These are phyloP conservation scores for Drosophila anomelani DNA, from an alignment of 2,888 invertebrate species.

Conservation along the genomic window DNA sequence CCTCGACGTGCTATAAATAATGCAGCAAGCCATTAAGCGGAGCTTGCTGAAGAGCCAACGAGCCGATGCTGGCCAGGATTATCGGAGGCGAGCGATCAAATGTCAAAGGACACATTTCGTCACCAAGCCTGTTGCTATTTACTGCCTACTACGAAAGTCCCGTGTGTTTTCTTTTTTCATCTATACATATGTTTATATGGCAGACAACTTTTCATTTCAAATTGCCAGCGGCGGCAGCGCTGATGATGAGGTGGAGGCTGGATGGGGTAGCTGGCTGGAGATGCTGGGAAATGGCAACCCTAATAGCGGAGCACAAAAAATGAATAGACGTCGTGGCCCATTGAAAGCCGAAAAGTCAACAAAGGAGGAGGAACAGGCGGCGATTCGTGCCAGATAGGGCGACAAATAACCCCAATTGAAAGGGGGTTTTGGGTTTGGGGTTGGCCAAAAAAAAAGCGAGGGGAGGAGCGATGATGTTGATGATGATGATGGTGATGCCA, in stretches of 20 bases:
- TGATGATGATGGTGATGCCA: slow-evolving; percentile 53
- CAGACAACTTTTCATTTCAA: slow-evolving; percentile 77
- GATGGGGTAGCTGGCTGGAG: slow-evolving; percentile 2
- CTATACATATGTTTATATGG: slow-evolving; percentile 59
- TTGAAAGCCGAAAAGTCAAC: slow-evolving; percentile 79
- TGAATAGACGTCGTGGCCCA: slow-evolving; percentile 73
- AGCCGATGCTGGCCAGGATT: slow-evolving; percentile 42
- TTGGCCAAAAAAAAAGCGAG: neutral
- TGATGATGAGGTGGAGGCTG: slow-evolving; percentile 6
- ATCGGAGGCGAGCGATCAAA: slow-evolving; percentile 66
- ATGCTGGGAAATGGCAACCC: slow-evolving; percentile 23
- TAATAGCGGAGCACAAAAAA: slow-evolving; percentile 69
- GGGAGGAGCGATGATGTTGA: slow-evolving; percentile 10
- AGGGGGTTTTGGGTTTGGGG: slow-evolving; percentile 24
- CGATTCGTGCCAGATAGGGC: slow-evolving; percentile 66
- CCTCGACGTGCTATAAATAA: slow-evolving; percentile 64
- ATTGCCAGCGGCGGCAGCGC: slow-evolving; percentile 63
- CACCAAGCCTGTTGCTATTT: slow-evolving; percentile 73
- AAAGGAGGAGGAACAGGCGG: slow-evolving; percentile 52
- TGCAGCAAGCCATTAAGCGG: slow-evolving; percentile 71
- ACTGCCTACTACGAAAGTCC: slow-evolving; percentile 65
- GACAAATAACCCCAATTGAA: slow-evolving; percentile 82
- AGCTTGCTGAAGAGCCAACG: slow-evolving; percentile 64
- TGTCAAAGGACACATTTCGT: slow-evolving; percentile 80
- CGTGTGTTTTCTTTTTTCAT: slow-evolving; percentile 31